These are phyloP conservation scores for Trialeurodes vaporariorum DNA, from an alignment of 1,140 invertebrate species.

Conservation along the genomic window DNA sequence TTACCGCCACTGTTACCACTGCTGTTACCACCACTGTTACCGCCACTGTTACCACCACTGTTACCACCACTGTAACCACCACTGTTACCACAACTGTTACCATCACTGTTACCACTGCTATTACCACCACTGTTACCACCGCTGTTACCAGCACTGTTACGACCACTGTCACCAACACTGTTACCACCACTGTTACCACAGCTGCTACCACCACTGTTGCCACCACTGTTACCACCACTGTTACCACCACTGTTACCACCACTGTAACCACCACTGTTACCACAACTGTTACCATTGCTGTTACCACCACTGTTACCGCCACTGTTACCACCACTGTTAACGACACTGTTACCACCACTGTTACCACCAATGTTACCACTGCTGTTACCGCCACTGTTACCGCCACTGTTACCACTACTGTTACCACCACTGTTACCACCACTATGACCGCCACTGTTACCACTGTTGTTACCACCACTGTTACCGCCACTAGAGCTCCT, in stretches of 20 bases:
- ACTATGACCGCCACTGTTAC: conserved; percentile 9
- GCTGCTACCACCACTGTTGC: conserved; percentile 3
- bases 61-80: conserved; percentile 10
- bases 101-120: neutral
- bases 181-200: conserved; percentile 3
- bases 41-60: conserved; percentile 10
- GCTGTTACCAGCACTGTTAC: conserved; percentile 10
- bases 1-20: conserved; percentile 6
- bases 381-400: conserved; percentile 5
- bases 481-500: conserved; percentile 9
- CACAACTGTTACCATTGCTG: conserved; percentile 5
- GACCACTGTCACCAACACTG: neutral
- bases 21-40: conserved; percentile 8
- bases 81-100: conserved; percentile 8
- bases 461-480: conserved; percentile 9
- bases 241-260: conserved; percentile 1
- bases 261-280: too few species aligned
- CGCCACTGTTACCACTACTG: conserved; percentile 7
- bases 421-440: conserved; percentile 5
- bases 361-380: conserved; percentile 3
- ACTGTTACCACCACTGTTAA: conserved; percentile 2
- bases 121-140: neutral
- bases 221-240: conserved; percentile 6
- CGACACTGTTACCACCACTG: conserved; percentile 1
- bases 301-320: conserved; percentile 5